phyloP scores from a whole-genome alignment of 2,113 vertebrate genomes.

The Xenopus tropicalis region UCB_Xtro_10.0 CM004450.2:67420501-67421000 shows the following conservation, averaged over 20 bases:
- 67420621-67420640: constrained; percentile 12
- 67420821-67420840: not conserved
- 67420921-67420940: too few species aligned
- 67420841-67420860: not conserved
- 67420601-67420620: not conserved
- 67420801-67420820: not conserved
- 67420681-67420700: constrained; percentile 15
- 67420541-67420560: too few species aligned
- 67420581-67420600: too few species aligned
- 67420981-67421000: too few species aligned
- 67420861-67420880: not conserved
- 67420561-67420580: too few species aligned
- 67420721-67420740: constrained; percentile 34
- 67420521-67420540: too few species aligned
- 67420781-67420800: constrained; percentile 33
- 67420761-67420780: constrained; percentile 36
- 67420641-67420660: constrained; percentile 13
- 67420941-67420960: too few species aligned
- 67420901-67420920: too few species aligned
- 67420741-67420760: constrained; percentile 36
- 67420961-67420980: too few species aligned
- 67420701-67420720: constrained; percentile 18
- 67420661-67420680: constrained; percentile 39
- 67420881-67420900: not conserved
- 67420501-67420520: too few species aligned